Base-by-base conservation (phyloP, 2,888 invertebrate species). In the Parnassius orleans region DNA sequence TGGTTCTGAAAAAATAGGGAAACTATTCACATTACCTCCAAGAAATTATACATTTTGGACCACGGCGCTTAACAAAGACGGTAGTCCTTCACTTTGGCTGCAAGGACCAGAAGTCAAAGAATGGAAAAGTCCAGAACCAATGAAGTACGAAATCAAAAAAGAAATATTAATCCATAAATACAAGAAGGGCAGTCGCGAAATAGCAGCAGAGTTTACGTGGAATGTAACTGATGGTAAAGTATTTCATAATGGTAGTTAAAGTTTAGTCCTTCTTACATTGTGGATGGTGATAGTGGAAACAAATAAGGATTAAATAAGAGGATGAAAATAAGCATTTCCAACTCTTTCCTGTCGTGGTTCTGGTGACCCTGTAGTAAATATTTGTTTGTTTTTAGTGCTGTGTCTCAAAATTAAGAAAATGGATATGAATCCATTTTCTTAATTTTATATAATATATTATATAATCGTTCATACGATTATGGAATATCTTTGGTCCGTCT, bases 161-260 rank as follows among this genome's bases (percentile, higher is more conserved):
- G 47, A 63, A 33, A 71, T 73, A 57, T 47, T 66, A 5, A 57
- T 65, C 10, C 53, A 67, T 11, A 55, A 53, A 33, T 67, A 67
- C 44, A 57, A 61, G 12, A 63, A 60, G 2, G 60, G 60, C 10
- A 54, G 61, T 7, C 60, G 54, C 33, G 41, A 58, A n/a, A 68
- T 76, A 24, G 60, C 65, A 33, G 76, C 69, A 2, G 47, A 55
- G 15, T 68, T 79, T 41, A 64, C 67, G 19, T 79, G 78, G 78
- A 71, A 76, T 44, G 64, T 66, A 9, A 74, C 65, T 61, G 79
- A 78, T 61, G 77, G 88, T 87, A 65, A 78, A 10, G 11, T 33
- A 15, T 48, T 53, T 53, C 33, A 41, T n/a, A 47, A 33, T 19
- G 5, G 7, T 33, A 33, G 7, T 5, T 7, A 33, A 33, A 33